Percentiles rank a stretch among this genome's conserved stretches.
Evolutionary conservation across 1,140 invertebrate genomes (phyloP).

Genomic region (Diorhabda carinulata): DNA sequence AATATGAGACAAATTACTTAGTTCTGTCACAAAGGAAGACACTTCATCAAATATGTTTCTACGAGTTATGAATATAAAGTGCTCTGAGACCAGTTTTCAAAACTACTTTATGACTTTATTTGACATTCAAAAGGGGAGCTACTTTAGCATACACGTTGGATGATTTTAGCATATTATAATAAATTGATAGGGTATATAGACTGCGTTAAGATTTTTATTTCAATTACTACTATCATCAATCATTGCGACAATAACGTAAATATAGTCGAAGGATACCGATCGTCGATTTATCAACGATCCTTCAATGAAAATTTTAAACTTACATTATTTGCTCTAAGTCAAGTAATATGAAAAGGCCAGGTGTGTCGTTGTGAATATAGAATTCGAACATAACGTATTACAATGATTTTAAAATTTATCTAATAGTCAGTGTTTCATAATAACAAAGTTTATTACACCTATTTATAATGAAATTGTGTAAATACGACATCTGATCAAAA

Average conservation of each 20-base stretch:
- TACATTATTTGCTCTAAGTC: no score
- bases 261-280: background rate
- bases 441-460: no score
- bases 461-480: no score
- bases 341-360: no score
- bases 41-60: slow-evolving; percentile 34
- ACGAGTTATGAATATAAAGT: slow-evolving; percentile 29
- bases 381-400: no score
- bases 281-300: no score
- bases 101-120: slow-evolving; percentile 24
- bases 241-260: background rate
- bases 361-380: no score
- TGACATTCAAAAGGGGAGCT: slow-evolving; percentile 21
- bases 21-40: slow-evolving; percentile 25
- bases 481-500: no score
- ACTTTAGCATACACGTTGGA: background rate
- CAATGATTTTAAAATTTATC: no score
- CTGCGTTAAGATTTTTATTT: background rate
- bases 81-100: slow-evolving; percentile 24
- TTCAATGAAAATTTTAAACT: no score
- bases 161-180: background rate
- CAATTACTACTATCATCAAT: background rate
- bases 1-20: no score
- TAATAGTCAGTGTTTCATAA: no score
- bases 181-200: slow-evolving; percentile 1